A percentile compares a stretch with the other conserved stretches of the same genome.
Conservation (phyloP, 2,113 vertebrate genomes). For the Pangasianodon gigas region DNA sequence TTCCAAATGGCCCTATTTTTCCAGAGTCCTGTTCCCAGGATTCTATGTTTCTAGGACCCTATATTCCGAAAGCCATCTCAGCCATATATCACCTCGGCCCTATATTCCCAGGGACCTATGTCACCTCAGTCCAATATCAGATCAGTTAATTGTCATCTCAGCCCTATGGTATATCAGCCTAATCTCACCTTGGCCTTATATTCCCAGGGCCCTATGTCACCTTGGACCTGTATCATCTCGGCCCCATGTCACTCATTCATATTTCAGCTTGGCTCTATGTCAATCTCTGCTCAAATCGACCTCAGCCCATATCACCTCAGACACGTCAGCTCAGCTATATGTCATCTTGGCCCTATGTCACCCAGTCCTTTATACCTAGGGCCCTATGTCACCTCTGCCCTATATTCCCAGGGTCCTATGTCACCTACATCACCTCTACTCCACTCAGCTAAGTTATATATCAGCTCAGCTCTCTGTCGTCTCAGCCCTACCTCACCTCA, state of each 20-base stretch:
- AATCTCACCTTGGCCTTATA: neutral
- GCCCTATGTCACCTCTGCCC: neutral
- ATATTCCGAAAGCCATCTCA: neutral
- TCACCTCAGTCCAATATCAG: neutral
- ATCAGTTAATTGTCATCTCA: neutral
- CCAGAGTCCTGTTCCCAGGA: neutral
- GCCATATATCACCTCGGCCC: neutral
- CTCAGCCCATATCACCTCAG: neutral
- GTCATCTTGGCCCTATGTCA: neutral
- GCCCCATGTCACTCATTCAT: neutral
- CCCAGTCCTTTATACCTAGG: neutral
- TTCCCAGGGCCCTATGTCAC: neutral
- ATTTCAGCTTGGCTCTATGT: neutral
- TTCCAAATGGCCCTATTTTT: neutral
- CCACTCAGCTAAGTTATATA: too few species aligned
- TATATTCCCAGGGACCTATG: neutral
- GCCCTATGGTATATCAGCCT: neutral
- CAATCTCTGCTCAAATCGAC: too few species aligned
- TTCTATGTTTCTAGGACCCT: neutral
- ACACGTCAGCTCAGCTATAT: neutral
- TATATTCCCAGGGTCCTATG: neutral
- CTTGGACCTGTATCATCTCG: neutral
- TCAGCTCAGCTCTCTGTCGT: neutral
- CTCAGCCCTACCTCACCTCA: neutral
- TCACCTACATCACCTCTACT: neutral